phyloP scores from a whole-genome alignment of 2,888 invertebrate species.

The Ormyrus thymus region DNA sequence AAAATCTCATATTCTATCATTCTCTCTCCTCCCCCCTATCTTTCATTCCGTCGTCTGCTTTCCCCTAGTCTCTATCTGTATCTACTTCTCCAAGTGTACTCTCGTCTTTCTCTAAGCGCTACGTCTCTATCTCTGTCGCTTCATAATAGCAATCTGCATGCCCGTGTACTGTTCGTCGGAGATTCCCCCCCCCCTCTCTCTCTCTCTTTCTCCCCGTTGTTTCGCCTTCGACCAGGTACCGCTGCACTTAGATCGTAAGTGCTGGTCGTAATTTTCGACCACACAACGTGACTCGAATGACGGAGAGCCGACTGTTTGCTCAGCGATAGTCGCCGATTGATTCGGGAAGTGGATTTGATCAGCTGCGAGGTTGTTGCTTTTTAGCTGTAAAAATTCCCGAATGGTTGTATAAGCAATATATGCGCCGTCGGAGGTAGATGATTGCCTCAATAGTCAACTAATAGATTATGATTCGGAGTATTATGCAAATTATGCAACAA shows the following conservation, averaged over 20 bases:
- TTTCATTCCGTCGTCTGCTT: neutral
- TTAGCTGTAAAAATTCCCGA: too few species aligned
- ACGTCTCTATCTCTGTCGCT: neutral
- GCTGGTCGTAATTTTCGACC: constrained; percentile 9
- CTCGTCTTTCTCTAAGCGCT: neutral
- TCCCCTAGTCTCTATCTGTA: neutral
- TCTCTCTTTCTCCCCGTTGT: constrained; percentile 8
- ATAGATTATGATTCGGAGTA: too few species aligned
- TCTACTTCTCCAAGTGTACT: neutral
- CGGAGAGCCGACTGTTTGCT: neutral
- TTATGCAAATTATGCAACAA: too few species aligned
- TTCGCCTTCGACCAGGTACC: neutral
- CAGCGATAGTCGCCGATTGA: too few species aligned
- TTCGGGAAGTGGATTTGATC: too few species aligned
- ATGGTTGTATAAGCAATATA: too few species aligned
- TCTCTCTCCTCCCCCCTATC: neutral
- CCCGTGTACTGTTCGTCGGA: neutral
- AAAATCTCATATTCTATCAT: neutral
- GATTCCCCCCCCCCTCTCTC: neutral
- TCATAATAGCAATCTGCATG: constrained; percentile 16
- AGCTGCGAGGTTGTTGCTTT: too few species aligned
- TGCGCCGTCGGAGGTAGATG: too few species aligned
- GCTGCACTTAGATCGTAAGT: neutral
- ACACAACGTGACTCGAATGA: neutral
- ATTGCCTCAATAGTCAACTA: too few species aligned